Evolutionary conservation across 2,888 invertebrate genomes (phyloP).

Genomic region (Rhynchonema sp.): DNA sequence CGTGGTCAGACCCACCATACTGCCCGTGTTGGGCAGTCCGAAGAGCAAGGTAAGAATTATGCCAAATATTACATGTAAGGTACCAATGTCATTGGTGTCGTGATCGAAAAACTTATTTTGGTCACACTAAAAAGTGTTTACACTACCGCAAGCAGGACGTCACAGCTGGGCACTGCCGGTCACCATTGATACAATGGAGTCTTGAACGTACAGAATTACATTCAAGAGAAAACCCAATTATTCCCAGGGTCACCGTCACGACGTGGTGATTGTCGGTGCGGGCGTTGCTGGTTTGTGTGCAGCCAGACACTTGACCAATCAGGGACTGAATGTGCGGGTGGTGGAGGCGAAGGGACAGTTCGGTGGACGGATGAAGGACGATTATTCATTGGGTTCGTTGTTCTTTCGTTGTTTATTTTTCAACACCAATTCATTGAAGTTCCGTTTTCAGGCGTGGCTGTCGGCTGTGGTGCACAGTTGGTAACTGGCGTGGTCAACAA

Average conservation of each 20-base stretch:
- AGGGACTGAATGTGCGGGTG: slow-evolving; percentile 27
- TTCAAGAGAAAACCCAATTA: slow-evolving; percentile 2
- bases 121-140: too few relatives aligned
- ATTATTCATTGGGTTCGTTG: slow-evolving; percentile 8
- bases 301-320: slow-evolving; percentile 31
- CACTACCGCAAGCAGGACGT: too few relatives aligned
- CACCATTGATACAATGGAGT: too few relatives aligned
- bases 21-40: not conserved
- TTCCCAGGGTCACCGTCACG: slow-evolving; percentile 31
- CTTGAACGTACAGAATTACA: too few relatives aligned
- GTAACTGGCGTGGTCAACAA: slow-evolving; percentile 35
- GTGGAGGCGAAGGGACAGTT: slow-evolving; percentile 31
- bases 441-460: slow-evolving; percentile 21
- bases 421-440: too few relatives aligned
- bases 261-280: slow-evolving; percentile 33
- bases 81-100: too few relatives aligned
- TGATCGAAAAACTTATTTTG: too few relatives aligned
- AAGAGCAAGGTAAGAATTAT: not conserved
- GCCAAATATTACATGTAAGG: too few relatives aligned
- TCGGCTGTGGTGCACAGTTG: slow-evolving; percentile 33
- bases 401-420: too few relatives aligned
- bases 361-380: slow-evolving; percentile 34
- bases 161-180: too few relatives aligned
- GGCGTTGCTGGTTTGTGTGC: slow-evolving; percentile 35
- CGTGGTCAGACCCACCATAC: slow-evolving; percentile 13